phyloP scores from a whole-genome alignment of 1,140 invertebrate genomes.

The Leptestheria dahalacensis region DNA sequence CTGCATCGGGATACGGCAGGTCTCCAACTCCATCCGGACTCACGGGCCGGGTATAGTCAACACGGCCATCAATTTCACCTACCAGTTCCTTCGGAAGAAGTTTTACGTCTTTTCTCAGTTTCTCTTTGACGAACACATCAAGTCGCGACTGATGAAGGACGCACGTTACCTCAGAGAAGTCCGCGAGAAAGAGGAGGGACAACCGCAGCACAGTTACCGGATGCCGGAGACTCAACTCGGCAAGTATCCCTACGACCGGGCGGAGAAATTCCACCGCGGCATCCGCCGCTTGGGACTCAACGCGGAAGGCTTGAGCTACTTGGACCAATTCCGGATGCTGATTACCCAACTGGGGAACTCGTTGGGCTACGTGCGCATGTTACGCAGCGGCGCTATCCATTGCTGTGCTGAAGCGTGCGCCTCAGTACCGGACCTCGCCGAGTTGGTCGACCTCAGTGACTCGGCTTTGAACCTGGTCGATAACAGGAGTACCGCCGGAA shows the following conservation, averaged over 20 bases:
- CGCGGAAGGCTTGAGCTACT: constrained; percentile 64
- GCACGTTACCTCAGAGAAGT: constrained; percentile 54
- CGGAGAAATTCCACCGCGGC: constrained; percentile 85
- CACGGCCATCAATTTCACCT: constrained; percentile 92
- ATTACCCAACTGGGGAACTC: constrained; percentile 93
- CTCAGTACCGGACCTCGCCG: constrained; percentile 60
- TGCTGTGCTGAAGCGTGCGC: constrained; percentile 72
- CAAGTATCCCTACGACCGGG: constrained; percentile 63
- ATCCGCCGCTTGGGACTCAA: constrained; percentile 78
- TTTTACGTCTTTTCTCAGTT: constrained; percentile 94
- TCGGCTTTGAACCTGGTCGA: constrained; percentile 7
- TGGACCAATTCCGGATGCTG: constrained; percentile 82
- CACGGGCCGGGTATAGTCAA: constrained; percentile 97
- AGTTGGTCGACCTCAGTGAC: constrained; percentile 24
- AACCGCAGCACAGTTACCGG: constrained; percentile 43
- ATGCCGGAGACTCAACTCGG: constrained; percentile 16
- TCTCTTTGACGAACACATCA: constrained; percentile 95
- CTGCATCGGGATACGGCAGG: constrained; percentile 86
- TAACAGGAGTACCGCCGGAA: constrained; percentile 18
- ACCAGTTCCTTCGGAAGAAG: constrained; percentile 88
- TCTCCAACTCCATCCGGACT: constrained; percentile 93
- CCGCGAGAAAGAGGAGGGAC: constrained; percentile 37
- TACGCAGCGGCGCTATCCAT: constrained; percentile 83
- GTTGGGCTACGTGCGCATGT: constrained; percentile 87
- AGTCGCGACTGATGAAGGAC: constrained; percentile 84